Percentiles rank a stretch among this genome's conserved stretches.
These are phyloP conservation scores for Ceratitis capitata DNA, from an alignment of 1,140 invertebrate species.

Conservation along the genomic window DNA sequence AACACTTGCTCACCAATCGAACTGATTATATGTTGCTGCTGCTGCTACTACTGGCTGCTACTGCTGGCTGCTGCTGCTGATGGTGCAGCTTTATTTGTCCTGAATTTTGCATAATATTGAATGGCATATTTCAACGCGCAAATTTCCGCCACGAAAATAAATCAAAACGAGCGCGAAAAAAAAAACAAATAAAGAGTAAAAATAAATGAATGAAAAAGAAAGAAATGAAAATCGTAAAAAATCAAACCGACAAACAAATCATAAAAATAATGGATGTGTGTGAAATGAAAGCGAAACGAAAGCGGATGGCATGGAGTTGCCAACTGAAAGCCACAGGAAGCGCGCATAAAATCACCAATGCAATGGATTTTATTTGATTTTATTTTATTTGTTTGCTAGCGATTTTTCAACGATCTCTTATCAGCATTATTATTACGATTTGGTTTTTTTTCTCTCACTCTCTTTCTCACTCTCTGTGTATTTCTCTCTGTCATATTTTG, in stretches of 20 bases:
- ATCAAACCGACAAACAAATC: neutral
- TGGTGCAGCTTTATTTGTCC: conserved; percentile 33
- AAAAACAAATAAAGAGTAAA: neutral
- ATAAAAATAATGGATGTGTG: conserved; percentile 34
- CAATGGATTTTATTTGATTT: too few species aligned
- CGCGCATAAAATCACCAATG: conserved; percentile 13
- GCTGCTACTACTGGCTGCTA: too few species aligned
- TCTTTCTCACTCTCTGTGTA: too few species aligned
- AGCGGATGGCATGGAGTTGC: neutral
- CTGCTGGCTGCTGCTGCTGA: too few species aligned
- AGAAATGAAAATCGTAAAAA: too few species aligned
- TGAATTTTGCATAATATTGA: conserved; percentile 38
- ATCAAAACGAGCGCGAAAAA: neutral
- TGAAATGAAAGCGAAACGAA: neutral
- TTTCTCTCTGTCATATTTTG: neutral
- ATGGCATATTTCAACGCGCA: conserved; percentile 17
- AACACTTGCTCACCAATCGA: conserved; percentile 17
- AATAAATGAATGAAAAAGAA: neutral
- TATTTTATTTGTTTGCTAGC: conserved; percentile 1
- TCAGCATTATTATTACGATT: neutral
- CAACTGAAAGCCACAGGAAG: neutral
- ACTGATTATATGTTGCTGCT: conserved; percentile 7
- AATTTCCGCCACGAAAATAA: conserved; percentile 1
- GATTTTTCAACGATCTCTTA: neutral
- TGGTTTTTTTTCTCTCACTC: neutral